Conservation (phyloP, 2,797 vertebrate species). For the Brachymystax lenok region DNA sequence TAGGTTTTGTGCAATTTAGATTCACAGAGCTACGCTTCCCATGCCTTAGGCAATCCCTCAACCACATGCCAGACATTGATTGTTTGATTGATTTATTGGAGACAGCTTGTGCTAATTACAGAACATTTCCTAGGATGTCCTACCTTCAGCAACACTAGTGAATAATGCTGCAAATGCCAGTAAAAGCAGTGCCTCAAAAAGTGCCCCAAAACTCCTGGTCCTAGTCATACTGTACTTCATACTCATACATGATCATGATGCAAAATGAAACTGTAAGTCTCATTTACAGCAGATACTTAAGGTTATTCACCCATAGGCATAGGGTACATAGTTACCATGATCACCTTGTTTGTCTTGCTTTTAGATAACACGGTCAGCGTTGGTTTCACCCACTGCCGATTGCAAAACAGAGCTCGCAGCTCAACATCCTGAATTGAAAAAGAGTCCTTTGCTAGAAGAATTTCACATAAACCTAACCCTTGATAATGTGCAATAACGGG, state of each 20-base stretch:
- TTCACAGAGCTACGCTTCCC: too few species aligned
- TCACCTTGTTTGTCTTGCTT: conserved; percentile 22
- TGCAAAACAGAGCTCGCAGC: conserved; percentile 45
- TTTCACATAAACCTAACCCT: background rate
- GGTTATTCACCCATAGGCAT: background rate
- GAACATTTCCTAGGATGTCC: too few species aligned
- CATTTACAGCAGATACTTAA: background rate
- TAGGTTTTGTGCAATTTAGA: too few species aligned
- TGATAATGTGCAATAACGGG: background rate
- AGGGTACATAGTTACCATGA: conserved; percentile 3
- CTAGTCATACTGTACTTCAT: background rate
- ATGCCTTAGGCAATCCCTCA: too few species aligned
- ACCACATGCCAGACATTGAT: too few species aligned
- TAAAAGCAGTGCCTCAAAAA: too few species aligned
- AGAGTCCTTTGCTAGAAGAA: background rate
- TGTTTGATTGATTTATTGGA: too few species aligned
- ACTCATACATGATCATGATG: background rate
- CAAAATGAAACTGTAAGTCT: background rate
- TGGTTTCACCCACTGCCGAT: conserved; percentile 56
- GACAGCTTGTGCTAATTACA: too few species aligned
- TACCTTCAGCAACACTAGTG: too few species aligned
- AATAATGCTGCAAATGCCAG: too few species aligned
- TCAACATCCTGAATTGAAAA: conserved; percentile 47
- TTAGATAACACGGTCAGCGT: conserved; percentile 42
- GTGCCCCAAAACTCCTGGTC: too few species aligned